A percentile compares a stretch with the other conserved stretches of the same genome.
Evolutionary conservation across 2,797 vertebrate species (phyloP).

Genomic region (Mycteria americana): DNA sequence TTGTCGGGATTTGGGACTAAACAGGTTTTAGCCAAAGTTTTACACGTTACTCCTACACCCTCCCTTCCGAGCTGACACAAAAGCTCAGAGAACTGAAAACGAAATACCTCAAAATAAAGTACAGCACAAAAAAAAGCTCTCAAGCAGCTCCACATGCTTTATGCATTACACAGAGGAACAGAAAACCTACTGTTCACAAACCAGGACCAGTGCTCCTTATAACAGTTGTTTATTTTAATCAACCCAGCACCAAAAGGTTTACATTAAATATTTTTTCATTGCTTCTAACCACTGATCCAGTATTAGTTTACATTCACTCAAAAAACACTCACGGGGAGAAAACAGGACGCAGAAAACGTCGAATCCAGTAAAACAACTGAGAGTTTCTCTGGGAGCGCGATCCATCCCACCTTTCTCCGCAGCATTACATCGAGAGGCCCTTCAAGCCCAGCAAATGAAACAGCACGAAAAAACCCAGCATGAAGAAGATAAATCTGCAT

Average conservation of each 20-base stretch:
- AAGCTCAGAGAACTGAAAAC: not conserved
- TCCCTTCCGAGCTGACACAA: not conserved
- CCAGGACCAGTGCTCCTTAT: not conserved
- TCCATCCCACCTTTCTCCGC: not conserved
- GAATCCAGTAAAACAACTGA: not conserved
- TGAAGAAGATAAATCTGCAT: not conserved
- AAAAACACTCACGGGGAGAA: not conserved
- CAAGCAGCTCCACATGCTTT: not conserved
- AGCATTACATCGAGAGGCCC: not conserved
- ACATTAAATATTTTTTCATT: not conserved
- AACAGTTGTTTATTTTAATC: constrained; percentile 6
- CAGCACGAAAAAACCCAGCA: too few species aligned
- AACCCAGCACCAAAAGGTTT: not conserved
- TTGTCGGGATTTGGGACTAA: not conserved
- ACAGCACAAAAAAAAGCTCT: not conserved
- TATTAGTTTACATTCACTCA: not conserved
- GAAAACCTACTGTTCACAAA: constrained; percentile 21
- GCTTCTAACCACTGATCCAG: not conserved
- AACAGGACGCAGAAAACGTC: not conserved
- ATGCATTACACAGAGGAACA: not conserved
- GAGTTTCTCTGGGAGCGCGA: not conserved
- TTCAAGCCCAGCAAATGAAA: not conserved
- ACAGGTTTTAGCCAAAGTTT: not conserved
- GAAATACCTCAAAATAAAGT: not conserved
- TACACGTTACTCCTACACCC: not conserved